Base-by-base conservation (phyloP, 2,797 vertebrate species). In the Eidolon dupreanum region DNA sequence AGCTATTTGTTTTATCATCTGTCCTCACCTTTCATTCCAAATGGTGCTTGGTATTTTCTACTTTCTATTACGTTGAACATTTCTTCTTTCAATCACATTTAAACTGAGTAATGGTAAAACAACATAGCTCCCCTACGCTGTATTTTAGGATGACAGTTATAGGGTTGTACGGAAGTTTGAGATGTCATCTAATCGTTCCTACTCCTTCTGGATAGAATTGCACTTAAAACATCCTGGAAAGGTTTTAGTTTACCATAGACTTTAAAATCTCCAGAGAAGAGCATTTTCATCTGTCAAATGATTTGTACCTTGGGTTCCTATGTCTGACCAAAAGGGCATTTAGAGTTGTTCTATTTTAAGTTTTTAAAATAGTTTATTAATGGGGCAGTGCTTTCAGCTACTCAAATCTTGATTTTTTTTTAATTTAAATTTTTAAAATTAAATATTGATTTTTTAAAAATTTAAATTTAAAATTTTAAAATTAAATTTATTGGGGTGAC, bases 291-390 rank as follows among this genome's bases (percentile, higher is more conserved):
- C 41, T 85, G 12, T 93, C 65, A 88, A 92, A 89, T 84, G 26
- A 82, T 92, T 95, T 90, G 59, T 70, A 71, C 73, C n/a, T 94
- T 86, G 16, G n/a, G 13, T 90, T 59, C 63, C 63, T 95, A 22
- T 73, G 16, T 79, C 46, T 90, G 74, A 97, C 49, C 43, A 87
- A 87, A 90, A 90, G 53, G 55, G 31, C 89, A 78, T 94, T 96
- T 88, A 70, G n/a, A 95, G 61, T 38, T 79, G 51, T 84, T 97
- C 36, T 20, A 49, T 93, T 90, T 90, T 73, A 92, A 87, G 31
- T 11, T 22, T 94, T 93, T 96, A 82, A 66, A 77, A 90, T 78
- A 43, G 33, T 93, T 97, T 94, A 68, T 94, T 88, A 94, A 78
- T 53, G 38, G 15, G 38, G 11, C 16, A 43, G 36, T 73, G 10